Base-by-base conservation (phyloP, 2,888 invertebrate species). In the Spilosoma lubricipeda region DNA sequence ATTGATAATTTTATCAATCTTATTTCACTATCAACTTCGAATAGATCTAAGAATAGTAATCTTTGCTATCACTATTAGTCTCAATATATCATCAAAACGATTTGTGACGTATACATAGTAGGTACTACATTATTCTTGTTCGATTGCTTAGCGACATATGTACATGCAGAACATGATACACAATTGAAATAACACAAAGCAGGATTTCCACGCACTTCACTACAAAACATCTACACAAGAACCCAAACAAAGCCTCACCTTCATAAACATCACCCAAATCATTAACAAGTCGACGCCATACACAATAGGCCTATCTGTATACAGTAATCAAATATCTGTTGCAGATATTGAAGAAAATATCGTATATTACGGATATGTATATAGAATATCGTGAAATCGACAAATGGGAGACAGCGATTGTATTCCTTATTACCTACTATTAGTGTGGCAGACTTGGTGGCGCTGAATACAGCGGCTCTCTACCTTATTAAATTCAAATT, bases 261-360 rank as follows among this genome's bases (percentile, higher is more conserved):
- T 67, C 42, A 67, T 20, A 67, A 67, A 67, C 42, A 67, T 27
- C 20, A 42, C n/a, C n/a, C 42, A 45, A 67, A 67, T 45, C 39
- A 70, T 70, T 70, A 42, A 42, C 63, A 63, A 52, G 30, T 23
- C 30, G 13, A 70, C 20, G 23, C 23, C 9, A 42, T 20, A 30
- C 18, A 70, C 63, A 70, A 63, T 70, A 70, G 70, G 63, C 30
- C 59, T 63, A 39, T 63, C 70, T 63, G 70, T 59, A 30, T 48
- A 45, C 48, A 39, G 63, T 70, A 70, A 59, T 70, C 70, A 27
- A 70, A 70, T 59, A 63, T 63, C 70, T 27, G 59, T 27, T 59
- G 9, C 27, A 20, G 33, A 70, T 59, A n/a, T 59, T 36, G 39
- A 42, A 59, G 27, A 42, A n/a, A n/a, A 56, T 56, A 56, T n/a